Conservation (phyloP, 2,888 invertebrate genomes). For the Panopea generosa region DNA sequence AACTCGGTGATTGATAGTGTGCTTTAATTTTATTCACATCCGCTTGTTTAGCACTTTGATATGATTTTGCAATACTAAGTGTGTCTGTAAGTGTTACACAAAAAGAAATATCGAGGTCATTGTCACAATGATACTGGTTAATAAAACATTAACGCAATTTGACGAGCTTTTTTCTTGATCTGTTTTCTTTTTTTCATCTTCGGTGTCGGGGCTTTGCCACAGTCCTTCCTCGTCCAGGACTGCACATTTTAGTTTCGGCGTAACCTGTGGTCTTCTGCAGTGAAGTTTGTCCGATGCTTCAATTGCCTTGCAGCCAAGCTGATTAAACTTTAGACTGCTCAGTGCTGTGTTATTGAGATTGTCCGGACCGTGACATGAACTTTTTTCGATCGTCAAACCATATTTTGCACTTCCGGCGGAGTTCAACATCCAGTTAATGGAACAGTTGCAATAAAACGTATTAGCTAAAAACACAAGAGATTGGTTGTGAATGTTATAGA, state of each 20-base stretch:
- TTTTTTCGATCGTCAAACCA: conserved; percentile 5
- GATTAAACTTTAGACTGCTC: conserved; percentile 6
- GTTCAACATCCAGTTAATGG: conserved; percentile 33
- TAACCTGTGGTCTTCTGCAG: not conserved
- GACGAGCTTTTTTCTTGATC: too few relatives aligned
- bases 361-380: conserved; percentile 46
- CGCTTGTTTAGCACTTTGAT: too few relatives aligned
- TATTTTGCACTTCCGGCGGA: conserved; percentile 17
- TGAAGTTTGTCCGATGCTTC: not conserved
- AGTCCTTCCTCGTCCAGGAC: not conserved
- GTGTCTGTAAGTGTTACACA: too few relatives aligned
- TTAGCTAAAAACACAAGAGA: conserved; percentile 21
- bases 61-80: too few relatives aligned
- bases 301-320: conserved; percentile 22
- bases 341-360: conserved; percentile 8
- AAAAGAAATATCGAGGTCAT: too few relatives aligned
- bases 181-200: too few relatives aligned
- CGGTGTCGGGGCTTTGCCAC: too few relatives aligned
- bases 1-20: too few relatives aligned
- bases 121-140: too few relatives aligned
- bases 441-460: conserved; percentile 59
- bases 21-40: too few relatives aligned
- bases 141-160: too few relatives aligned
- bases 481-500: not conserved
- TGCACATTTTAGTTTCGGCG: conserved; percentile 15